Evolutionary conservation across 2,797 vertebrate genomes (phyloP).

Genomic region (Trichosurus vulpecula): DNA sequence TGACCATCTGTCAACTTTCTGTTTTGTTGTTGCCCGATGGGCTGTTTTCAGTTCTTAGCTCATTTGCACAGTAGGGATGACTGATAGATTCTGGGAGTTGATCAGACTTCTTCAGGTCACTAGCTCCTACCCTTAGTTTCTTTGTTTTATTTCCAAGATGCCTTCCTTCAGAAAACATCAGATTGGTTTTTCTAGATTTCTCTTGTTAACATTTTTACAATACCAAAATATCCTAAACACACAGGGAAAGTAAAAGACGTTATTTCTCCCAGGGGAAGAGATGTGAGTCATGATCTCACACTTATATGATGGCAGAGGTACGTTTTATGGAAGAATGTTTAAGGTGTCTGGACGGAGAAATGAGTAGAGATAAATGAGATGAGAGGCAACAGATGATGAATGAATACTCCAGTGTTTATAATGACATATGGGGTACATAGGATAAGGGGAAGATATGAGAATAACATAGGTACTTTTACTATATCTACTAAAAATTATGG

Average conservation of each 20-base stretch:
- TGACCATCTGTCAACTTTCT: neutral
- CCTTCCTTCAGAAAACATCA: neutral
- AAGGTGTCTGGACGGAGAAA: conserved; percentile 20
- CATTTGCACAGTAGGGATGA: neutral
- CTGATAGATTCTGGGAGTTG: neutral
- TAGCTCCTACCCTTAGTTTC: conserved; percentile 11
- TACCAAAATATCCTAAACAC: conserved; percentile 40
- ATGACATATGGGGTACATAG: neutral
- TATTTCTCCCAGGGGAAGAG: conserved; percentile 44
- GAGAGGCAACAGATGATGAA: conserved; percentile 9
- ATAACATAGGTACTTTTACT: neutral
- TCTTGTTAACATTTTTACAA: conserved; percentile 18
- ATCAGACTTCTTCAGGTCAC: conserved; percentile 31
- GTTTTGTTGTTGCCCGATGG: neutral
- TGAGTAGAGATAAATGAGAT: conserved; percentile 36
- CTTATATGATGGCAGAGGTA: neutral
- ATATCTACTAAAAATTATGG: neutral
- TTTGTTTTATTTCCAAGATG: neutral
- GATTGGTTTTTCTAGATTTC: conserved; percentile 10
- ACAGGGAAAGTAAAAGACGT: conserved; percentile 32
- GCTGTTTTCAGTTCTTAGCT: conserved; percentile 10
- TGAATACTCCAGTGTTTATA: conserved; percentile 10
- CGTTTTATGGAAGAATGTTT: neutral
- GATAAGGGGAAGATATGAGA: neutral
- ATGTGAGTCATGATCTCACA: neutral